Evolutionary conservation across 2,797 vertebrate species (phyloP).

Genomic region (Acipenser oxyrinchus): DNA sequence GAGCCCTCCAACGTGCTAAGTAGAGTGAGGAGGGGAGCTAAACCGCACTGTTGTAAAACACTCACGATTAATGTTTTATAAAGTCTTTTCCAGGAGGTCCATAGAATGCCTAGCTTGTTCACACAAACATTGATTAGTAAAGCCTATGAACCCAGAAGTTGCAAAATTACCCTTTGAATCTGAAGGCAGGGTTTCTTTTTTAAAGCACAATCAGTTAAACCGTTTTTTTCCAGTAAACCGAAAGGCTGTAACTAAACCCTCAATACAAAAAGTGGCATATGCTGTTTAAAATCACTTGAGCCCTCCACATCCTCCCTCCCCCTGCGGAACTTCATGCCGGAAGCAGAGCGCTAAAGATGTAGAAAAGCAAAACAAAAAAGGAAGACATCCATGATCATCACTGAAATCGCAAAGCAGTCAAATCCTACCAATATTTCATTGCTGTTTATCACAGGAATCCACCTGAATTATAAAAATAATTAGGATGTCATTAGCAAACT

Average conservation of each 20-base stretch:
- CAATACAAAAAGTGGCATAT: background rate
- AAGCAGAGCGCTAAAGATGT: conserved; percentile 7
- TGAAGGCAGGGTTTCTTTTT: no score
- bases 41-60: no score
- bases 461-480: conserved; percentile 60
- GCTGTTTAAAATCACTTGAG: background rate
- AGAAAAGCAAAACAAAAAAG: conserved; percentile 8
- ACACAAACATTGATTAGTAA: background rate
- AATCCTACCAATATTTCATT: conserved; percentile 68
- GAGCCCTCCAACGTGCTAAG: no score
- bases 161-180: background rate
- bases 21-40: no score
- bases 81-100: background rate
- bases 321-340: background rate
- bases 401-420: conserved; percentile 2
- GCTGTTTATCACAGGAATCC: conserved; percentile 61
- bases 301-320: background rate
- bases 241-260: background rate
- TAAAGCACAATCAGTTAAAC: background rate
- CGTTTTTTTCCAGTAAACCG: background rate
- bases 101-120: background rate
- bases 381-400: conserved; percentile 6
- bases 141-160: background rate
- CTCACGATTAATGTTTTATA: no score
- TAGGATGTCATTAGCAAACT: conserved; percentile 16